These are phyloP conservation scores for Takifugu flavidus DNA, from an alignment of 2,113 vertebrate genomes.

Conservation along the genomic window DNA sequence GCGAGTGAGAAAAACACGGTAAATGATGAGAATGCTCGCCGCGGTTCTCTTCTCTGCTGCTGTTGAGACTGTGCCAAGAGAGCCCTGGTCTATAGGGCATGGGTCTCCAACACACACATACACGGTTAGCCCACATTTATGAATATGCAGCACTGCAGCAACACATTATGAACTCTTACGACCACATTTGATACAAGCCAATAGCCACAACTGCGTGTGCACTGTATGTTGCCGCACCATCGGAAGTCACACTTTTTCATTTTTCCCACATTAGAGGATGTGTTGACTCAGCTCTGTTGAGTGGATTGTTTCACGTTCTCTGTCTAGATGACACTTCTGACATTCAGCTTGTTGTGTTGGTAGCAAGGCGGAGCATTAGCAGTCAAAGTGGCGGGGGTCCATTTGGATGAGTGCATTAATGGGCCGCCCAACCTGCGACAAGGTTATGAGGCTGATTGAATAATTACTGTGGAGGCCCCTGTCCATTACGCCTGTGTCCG, in stretches of 20 bases:
- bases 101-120: slow-evolving; percentile 44
- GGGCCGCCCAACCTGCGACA: slow-evolving; percentile 69
- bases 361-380: slow-evolving; percentile 56
- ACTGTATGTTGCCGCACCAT: not conserved
- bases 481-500: slow-evolving; percentile 70
- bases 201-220: slow-evolving; percentile 38
- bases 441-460: slow-evolving; percentile 80
- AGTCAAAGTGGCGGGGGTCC: slow-evolving; percentile 60
- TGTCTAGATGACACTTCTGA: slow-evolving; percentile 54
- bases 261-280: slow-evolving; percentile 35
- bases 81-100: slow-evolving; percentile 48
- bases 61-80: slow-evolving; percentile 56
- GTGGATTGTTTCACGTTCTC: slow-evolving; percentile 27
- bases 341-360: slow-evolving; percentile 57
- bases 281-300: slow-evolving; percentile 26
- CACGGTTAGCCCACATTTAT: slow-evolving; percentile 29
- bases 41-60: slow-evolving; percentile 54
- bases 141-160: slow-evolving; percentile 60
- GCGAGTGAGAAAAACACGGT: slow-evolving; percentile 44
- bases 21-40: slow-evolving; percentile 47
- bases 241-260: slow-evolving; percentile 36
- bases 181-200: slow-evolving; percentile 53
- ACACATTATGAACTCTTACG: slow-evolving; percentile 57
- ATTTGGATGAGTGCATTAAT: slow-evolving; percentile 72
- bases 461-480: slow-evolving; percentile 73